Evolutionary conservation across 2,113 vertebrate genomes (phyloP), one percentile per base, ranked within the genome.

Genomic region (Spea multiplicata): DNA sequence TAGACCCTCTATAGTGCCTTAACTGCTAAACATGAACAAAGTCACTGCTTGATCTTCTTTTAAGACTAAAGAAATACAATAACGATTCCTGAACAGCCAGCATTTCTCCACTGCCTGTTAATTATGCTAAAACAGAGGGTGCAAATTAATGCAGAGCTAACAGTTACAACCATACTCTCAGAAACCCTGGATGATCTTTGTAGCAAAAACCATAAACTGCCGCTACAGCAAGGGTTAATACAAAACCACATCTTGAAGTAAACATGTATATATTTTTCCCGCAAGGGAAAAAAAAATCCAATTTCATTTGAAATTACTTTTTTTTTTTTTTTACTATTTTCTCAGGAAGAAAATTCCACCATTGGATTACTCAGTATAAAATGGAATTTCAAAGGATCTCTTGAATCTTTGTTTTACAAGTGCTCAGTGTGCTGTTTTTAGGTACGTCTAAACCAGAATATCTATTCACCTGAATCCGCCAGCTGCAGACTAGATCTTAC

Each of bases 221-320:
- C 12, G 4, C 8, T 12, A 59, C 10, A 10, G 4, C 2, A 13
- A 59, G 3, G 55, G 55, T 59, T 59, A 59, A 59, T 5, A 59
- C 4, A 8, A 30, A 59, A 59, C 55, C 14, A 59, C 50, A 66
- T 12, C 45, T 12, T 67, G 44, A 67, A 46, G 44, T 69, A 69
- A 69, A 49, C 67, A 69, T 69, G 13, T 49, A 49, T 49, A 49
- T 50, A 49, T 44, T n/a, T 49, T 69, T 44, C 12, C 12, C 3
- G n/a, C 67, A 49, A 69, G 46, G 12, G 13, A 44, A 47, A 45
- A 48, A 69, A 69, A 69, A 69, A 69, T 69, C 67, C 67, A 69
- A 69, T 69, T 69, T 69, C 67, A 69, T 69, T 69, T 69, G n/a
- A 69, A 49, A 69, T 49, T 49, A 69, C 13, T 49, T 69, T 69